Conservation (phyloP, 2,113 vertebrate genomes). For the Nipponia nippon region DNA sequence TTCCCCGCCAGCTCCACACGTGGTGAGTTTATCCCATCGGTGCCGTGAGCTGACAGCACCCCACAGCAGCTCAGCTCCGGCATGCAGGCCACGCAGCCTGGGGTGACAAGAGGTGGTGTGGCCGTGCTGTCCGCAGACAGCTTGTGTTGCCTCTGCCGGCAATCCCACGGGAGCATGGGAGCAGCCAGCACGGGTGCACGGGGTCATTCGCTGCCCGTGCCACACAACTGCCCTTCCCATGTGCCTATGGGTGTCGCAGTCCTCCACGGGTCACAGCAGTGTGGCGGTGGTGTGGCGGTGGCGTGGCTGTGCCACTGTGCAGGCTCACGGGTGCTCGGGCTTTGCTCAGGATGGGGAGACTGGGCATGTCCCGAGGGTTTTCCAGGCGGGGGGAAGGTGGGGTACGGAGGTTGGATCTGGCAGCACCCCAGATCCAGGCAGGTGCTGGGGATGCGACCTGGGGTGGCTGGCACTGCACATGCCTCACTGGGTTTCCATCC, state of each 20-base stretch:
- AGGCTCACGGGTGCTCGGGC: rapidly evolving
- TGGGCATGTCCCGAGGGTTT: rapidly evolving
- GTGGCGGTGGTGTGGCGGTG: rapidly evolving
- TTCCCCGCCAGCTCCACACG: background rate
- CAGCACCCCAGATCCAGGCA: background rate
- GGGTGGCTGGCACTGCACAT: rapidly evolving
- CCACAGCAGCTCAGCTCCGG: background rate
- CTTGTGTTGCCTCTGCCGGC: rapidly evolving
- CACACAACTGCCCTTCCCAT: rapidly evolving
- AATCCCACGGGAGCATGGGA: background rate
- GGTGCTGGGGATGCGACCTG: rapidly evolving
- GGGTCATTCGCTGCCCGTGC: rapidly evolving
- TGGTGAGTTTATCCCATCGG: rapidly evolving
- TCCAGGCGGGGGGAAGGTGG: rapidly evolving
- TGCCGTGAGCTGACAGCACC: background rate
- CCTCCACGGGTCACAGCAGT: rapidly evolving
- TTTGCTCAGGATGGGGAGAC: rapidly evolving
- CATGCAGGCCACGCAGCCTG: rapidly evolving
- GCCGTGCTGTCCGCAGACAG: rapidly evolving
- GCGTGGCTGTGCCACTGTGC: rapidly evolving
- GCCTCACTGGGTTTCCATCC: background rate
- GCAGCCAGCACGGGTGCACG: rapidly evolving
- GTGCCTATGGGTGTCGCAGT: rapidly evolving
- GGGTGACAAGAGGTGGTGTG: rapidly evolving
- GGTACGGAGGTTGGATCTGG: background rate